These are phyloP conservation scores for Leptopilina boulardi DNA, from an alignment of 1,140 invertebrate species.

Conservation along the genomic window DNA sequence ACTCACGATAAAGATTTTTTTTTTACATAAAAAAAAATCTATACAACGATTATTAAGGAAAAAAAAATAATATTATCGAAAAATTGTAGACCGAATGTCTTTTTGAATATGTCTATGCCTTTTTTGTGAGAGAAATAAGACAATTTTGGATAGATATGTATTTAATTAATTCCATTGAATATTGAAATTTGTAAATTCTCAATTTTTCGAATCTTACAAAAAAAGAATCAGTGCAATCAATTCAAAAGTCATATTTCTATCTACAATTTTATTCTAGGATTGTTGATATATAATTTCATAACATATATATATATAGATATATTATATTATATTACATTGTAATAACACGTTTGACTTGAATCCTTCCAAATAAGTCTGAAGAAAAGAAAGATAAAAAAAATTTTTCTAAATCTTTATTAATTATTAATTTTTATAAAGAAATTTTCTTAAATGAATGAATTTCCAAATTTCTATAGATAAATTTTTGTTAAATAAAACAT, in stretches of 20 bases:
- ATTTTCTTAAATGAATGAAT: too few relatives aligned
- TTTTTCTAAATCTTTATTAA: too few relatives aligned
- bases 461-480: too few relatives aligned
- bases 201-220: too few relatives aligned
- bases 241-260: not conserved
- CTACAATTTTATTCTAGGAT: constrained; percentile 6
- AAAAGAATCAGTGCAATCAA: not conserved
- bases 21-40: not conserved
- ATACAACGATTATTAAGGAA: not conserved
- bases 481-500: too few relatives aligned
- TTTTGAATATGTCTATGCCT: constrained; percentile 20
- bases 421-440: too few relatives aligned
- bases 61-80: not conserved
- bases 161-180: not conserved
- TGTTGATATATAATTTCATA: constrained; percentile 10
- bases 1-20: not conserved
- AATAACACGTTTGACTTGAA: not conserved
- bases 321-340: not conserved
- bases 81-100: constrained; percentile 32
- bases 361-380: not conserved
- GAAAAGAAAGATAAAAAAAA: not conserved
- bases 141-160: not conserved
- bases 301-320: not conserved
- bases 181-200: too few relatives aligned
- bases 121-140: not conserved